These are phyloP conservation scores for Tympanuchus pallidicinctus DNA, from an alignment of 2,113 vertebrate species.

Conservation along the genomic window DNA sequence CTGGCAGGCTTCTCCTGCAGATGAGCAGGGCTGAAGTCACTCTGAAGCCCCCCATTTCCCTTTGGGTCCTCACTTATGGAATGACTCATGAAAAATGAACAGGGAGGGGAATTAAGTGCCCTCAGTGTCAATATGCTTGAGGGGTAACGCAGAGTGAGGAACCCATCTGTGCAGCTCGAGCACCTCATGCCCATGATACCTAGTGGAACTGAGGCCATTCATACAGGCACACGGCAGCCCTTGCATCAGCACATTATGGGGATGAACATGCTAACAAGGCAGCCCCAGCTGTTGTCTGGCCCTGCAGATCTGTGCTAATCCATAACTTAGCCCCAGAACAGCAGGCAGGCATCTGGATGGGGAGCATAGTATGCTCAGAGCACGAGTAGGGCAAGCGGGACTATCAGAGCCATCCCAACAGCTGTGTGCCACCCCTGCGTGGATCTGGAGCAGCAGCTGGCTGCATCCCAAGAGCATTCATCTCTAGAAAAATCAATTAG, in stretches of 20 bases:
- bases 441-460: accelerated
- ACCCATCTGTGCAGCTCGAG: accelerated
- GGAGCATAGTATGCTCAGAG: accelerated
- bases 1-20: neutral
- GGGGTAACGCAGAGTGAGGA: neutral
- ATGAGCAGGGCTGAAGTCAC: neutral
- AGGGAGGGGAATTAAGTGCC: neutral
- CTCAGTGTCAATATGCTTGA: neutral
- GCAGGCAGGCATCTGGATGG: neutral
- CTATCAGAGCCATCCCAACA: neutral
- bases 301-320: neutral
- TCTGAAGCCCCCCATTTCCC: neutral
- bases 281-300: neutral
- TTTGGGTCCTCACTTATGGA: neutral
- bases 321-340: too few species aligned
- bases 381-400: neutral
- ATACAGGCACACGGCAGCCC: accelerated
- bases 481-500: neutral
- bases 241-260: neutral
- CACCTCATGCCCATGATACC: neutral
- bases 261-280: neutral
- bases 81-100: neutral
- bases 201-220: neutral
- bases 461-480: neutral
- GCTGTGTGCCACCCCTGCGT: neutral